Base-by-base conservation (phyloP, 2,113 vertebrate species). In the Nycticorax nycticorax region DNA sequence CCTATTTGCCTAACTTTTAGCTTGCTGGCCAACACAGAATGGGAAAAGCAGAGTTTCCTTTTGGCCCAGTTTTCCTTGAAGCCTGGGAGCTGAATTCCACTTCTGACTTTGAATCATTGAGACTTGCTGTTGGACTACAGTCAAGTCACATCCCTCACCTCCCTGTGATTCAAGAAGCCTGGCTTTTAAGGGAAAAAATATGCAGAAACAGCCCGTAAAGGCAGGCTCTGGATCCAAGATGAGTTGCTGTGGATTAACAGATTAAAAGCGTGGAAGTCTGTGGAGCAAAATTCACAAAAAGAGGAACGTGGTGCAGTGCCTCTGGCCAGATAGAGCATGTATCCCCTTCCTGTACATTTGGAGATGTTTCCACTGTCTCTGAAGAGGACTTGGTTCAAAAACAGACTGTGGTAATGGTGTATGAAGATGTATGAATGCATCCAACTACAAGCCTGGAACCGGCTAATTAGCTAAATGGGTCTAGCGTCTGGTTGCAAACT, bases 21-120 rank as follows among this genome's bases (percentile, higher is more conserved):
- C 67, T 95, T 91, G 28, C 73, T 92, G 90, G 95, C 88, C 90
- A 63, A 91, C 10, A 12, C 10, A 91, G 92, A 96, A 94, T 95
- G 92, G 89, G 93, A 94, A 97, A 97, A 96, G 81, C 95, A 94
- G 91, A 92, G 85, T 93, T 97, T 92, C 94, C 95, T 94, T 89
- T 96, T 97, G 92, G 92, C 88, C 82, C 91, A 52, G 88, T 88
- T 93, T 39, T 95, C 87, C 93, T 63, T 73, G 80, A 92, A 95
- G 94, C 94, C 95, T 95, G 93, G 94, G 77, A 96, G 95, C 85
- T 95, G 96, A 94, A 97, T 96, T 97, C 94, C 91, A 89, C 47
- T 74, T 50, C 84, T 89, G 83, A 85, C 86, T 96, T 96, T 94
- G 96, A 96, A 96, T 81, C 88, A 94, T 62, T 97, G 92, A 96